Base-by-base conservation (phyloP, 2,888 invertebrate species). In the Myopa tessellatipennis region DNA sequence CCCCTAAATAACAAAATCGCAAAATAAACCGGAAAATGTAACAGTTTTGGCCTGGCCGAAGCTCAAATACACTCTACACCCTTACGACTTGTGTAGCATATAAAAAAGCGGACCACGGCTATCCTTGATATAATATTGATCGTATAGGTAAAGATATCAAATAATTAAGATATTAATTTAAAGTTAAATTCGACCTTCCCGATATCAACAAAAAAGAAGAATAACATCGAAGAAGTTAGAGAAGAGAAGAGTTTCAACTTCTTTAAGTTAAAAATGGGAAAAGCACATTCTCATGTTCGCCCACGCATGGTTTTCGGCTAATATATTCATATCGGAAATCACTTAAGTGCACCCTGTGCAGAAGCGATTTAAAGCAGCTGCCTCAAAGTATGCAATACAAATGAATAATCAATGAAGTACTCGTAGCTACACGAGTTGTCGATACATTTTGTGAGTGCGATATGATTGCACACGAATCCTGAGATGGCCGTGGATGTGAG, bases 311-410 rank as follows among this genome's bases (percentile, higher is more conserved):
- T 14, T 45, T 8, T 45, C 45, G 6, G 45, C 45, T 45, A 45
- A 45, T 45, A 45, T 45, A 45, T 45, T 45, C 45, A 45, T 45
- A 45, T 45, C 45, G 10, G 36, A 63, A 36, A 63, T 36, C 12
- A 69, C 16, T 38, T 4, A 5, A 52, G 26, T 36, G n/a, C 55
- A 58, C 71, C 34, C 71, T 71, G 38, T 60, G 60, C 4, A 0
- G 5, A 71, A 38, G 14, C n/a, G 38, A 18, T 73, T 61, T 55
- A 55, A 55, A 55, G 55, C n/a, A 58, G 68, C 67, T 71, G 80
- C 77, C 79, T 73, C 78, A 79, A 80, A 82, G 82, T 82, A 79
- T 80, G 81, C 83, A 81, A 80, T 75, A 79, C 14, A 73, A 26
- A 81, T 83, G 85, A 84, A 81, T 81, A 6, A 65, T 16, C 36